These are phyloP conservation scores for Thymelicus acteon DNA, from an alignment of 2,888 invertebrate genomes.

Conservation along the genomic window DNA sequence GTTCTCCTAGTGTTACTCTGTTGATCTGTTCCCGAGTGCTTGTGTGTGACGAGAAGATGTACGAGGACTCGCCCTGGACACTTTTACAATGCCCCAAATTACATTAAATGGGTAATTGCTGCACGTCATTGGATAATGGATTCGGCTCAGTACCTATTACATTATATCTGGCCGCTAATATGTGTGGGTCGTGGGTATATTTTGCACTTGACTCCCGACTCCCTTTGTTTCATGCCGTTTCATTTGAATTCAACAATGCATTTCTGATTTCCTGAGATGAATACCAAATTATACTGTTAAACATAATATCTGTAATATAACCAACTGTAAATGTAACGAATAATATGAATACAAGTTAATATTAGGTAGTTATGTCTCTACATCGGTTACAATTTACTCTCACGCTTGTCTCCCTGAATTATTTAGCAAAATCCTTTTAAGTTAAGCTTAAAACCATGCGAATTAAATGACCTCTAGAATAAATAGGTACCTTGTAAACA, in stretches of 20 bases:
- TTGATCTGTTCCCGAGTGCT: constrained; percentile 53
- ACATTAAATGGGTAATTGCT: constrained; percentile 84
- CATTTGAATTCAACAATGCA: constrained; percentile 71
- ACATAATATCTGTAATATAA: constrained; percentile 21
- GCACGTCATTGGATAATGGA: constrained; percentile 84
- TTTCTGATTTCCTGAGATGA: constrained; percentile 71
- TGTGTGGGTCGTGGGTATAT: constrained; percentile 72
- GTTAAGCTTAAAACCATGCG: too few species aligned
- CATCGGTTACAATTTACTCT: background rate
- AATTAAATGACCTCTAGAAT: too few species aligned
- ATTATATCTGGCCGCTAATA: constrained; percentile 67
- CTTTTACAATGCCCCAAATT: constrained; percentile 80
- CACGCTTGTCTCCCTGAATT: background rate
- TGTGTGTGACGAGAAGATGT: constrained; percentile 79
- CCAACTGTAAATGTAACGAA: background rate
- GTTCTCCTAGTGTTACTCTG: constrained; percentile 72
- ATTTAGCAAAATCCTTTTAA: background rate
- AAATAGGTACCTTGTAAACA: too few species aligned
- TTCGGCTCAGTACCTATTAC: constrained; percentile 74
- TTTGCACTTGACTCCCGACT: constrained; percentile 74
- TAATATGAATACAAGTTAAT: background rate
- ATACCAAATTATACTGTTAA: constrained; percentile 64
- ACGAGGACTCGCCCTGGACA: constrained; percentile 71
- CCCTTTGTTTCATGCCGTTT: constrained; percentile 72
- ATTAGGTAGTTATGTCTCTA: background rate